These are phyloP conservation scores for Portunus trituberculatus DNA, from an alignment of 1,140 invertebrate species.

Conservation along the genomic window DNA sequence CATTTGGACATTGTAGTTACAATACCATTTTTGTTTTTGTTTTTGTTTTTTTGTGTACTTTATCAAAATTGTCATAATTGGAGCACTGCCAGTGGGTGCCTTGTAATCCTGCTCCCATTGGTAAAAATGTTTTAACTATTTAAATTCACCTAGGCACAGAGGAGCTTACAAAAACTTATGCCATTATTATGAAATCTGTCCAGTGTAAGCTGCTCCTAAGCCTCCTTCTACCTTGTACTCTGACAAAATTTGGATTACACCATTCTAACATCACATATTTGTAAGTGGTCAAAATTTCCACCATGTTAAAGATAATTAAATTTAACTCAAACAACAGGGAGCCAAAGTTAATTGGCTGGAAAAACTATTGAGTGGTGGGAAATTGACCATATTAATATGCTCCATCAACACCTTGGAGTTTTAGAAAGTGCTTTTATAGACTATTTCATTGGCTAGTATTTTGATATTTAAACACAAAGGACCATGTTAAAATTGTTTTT, in stretches of 20 bases:
- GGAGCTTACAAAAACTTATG: neutral
- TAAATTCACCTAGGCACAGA: neutral
- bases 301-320: neutral
- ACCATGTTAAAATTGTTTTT: neutral
- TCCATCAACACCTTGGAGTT: neutral
- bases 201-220: neutral
- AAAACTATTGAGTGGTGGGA: neutral
- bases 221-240: neutral
- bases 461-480: too few species aligned
- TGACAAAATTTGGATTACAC: constrained; percentile 51
- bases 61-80: neutral
- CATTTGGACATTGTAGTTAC: neutral
- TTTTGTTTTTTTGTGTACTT: neutral
- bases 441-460: too few species aligned
- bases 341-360: neutral
- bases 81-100: neutral
- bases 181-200: constrained; percentile 6
- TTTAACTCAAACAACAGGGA: neutral
- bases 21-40: neutral
- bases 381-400: neutral
- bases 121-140: neutral
- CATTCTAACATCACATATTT: neutral
- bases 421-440: neutral
- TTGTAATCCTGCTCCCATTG: constrained; percentile 59
- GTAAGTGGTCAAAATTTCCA: neutral